Evolutionary conservation across 53 echinoderm and acorn worm genomes (phyloP).

Genomic region (Stichopus horrens): DNA sequence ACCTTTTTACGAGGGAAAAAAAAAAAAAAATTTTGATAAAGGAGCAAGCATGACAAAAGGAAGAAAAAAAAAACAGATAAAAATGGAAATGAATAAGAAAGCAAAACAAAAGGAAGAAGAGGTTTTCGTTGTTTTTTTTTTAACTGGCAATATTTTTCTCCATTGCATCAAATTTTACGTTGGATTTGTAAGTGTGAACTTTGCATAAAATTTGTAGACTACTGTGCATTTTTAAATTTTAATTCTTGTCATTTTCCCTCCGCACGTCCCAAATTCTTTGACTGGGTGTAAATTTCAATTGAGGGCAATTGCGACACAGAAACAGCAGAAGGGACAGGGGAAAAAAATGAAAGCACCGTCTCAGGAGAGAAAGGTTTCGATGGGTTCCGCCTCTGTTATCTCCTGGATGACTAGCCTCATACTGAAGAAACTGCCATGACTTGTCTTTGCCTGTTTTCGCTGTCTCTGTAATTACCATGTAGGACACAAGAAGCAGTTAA

Average conservation of each 20-base stretch:
- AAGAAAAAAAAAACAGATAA: background rate
- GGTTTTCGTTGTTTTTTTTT: background rate
- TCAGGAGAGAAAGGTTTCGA: too few relatives aligned
- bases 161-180: conserved; percentile 22
- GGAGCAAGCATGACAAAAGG: background rate
- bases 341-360: too few relatives aligned
- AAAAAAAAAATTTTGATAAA: background rate
- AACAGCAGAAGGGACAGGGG: too few relatives aligned
- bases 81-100: background rate
- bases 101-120: background rate
- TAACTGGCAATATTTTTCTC: background rate
- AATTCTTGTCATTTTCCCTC: background rate
- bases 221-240: conserved; percentile 19
- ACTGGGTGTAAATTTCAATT: conserved; percentile 14
- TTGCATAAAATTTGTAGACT: conserved; percentile 34
- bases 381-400: too few relatives aligned
- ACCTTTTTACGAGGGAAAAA: background rate
- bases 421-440: too few relatives aligned
- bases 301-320: background rate
- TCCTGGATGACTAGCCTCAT: too few relatives aligned
- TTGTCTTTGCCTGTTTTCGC: too few relatives aligned
- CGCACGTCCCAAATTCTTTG: background rate
- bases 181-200: conserved; percentile 37
- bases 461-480: too few relatives aligned
- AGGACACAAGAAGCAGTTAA: too few relatives aligned